Evolutionary conservation across 2,888 invertebrate genomes (phyloP).

Genomic region (Chrysolina americana): DNA sequence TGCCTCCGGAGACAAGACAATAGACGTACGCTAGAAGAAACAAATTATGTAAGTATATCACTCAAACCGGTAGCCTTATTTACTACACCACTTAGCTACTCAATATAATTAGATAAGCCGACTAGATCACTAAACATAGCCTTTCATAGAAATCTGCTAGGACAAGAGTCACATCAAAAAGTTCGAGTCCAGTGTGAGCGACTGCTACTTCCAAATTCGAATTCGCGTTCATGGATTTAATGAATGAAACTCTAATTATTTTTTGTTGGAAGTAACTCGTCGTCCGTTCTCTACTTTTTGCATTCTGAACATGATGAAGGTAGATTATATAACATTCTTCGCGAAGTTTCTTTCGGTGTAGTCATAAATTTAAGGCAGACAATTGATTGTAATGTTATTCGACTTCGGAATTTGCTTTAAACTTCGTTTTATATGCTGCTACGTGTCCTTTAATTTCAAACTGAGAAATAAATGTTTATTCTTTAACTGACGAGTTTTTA

Average conservation of each 20-base stretch:
- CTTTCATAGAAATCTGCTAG: background rate
- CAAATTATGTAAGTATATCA: too few relatives aligned
- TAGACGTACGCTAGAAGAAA: too few relatives aligned
- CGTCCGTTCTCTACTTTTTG: constrained; percentile 43
- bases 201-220: constrained; percentile 30
- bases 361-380: constrained; percentile 53
- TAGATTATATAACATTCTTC: constrained; percentile 55
- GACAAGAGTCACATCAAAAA: background rate
- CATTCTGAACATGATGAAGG: constrained; percentile 51
- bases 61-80: background rate
- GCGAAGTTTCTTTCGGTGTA: constrained; percentile 48
- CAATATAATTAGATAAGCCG: too few relatives aligned
- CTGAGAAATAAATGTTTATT: constrained; percentile 51
- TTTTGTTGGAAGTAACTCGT: constrained; percentile 44
- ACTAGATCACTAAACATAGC: too few relatives aligned
- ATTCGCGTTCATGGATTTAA: constrained; percentile 43
- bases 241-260: constrained; percentile 49
- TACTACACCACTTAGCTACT: too few relatives aligned
- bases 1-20: too few relatives aligned
- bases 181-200: background rate
- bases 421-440: constrained; percentile 52
- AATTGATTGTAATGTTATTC: constrained; percentile 56
- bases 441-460: constrained; percentile 54
- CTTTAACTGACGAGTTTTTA: constrained; percentile 47
- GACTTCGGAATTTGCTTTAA: constrained; percentile 56